phyloP scores from a whole-genome alignment of 2,888 invertebrate genomes.

The Brachyopa scutellaris region DNA sequence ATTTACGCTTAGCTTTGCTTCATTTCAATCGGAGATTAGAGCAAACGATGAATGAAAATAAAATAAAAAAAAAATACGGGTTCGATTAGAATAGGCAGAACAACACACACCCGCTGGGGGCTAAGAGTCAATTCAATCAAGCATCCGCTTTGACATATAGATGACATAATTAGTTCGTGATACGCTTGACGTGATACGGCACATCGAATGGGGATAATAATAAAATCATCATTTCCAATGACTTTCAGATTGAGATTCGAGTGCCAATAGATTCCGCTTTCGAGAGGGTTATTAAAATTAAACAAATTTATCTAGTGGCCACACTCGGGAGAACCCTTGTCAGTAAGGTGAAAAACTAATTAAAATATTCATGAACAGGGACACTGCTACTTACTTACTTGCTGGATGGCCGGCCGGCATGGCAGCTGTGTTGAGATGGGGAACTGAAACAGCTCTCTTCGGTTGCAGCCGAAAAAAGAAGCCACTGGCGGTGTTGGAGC shows the following conservation, averaged over 20 bases:
- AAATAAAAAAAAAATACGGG: neutral
- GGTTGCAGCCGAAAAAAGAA: neutral
- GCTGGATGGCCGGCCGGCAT: too few species aligned
- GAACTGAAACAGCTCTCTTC: constrained; percentile 34
- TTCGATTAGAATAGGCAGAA: neutral
- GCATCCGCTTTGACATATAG: constrained; percentile 65
- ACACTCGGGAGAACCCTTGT: neutral
- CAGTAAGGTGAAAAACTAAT: constrained; percentile 62
- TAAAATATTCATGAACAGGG: constrained; percentile 70
- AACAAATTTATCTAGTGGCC: neutral
- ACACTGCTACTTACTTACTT: constrained; percentile 28
- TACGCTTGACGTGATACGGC: constrained; percentile 61
- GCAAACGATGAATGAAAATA: constrained; percentile 28
- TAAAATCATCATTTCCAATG: constrained; percentile 59
- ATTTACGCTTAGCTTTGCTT: constrained; percentile 40
- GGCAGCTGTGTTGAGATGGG: too few species aligned
- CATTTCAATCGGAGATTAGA: constrained; percentile 60
- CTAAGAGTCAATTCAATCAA: constrained; percentile 67
- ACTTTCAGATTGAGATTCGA: constrained; percentile 9
- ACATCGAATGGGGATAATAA: constrained; percentile 51
- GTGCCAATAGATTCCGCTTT: neutral
- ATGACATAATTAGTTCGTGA: constrained; percentile 71
- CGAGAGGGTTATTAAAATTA: constrained; percentile 28
- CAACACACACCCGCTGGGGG: neutral
- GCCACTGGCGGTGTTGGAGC: constrained; percentile 12